Evolutionary conservation across 92 coral and sea anemone species (phyloP), one percentile per base, ranked within the genome.

Genomic region (Pocillopora meandrina): DNA sequence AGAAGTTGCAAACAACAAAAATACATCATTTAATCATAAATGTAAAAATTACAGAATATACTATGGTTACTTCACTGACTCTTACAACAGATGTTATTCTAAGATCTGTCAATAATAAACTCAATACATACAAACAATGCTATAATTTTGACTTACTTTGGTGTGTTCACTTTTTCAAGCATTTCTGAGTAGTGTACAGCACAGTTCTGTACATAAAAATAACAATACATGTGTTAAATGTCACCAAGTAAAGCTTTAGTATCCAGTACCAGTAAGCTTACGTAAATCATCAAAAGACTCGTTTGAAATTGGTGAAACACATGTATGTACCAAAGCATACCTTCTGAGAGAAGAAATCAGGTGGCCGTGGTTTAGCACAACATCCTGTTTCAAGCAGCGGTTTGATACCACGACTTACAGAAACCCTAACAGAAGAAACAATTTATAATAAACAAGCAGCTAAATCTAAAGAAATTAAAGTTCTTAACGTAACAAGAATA

Each of bases 311-410:
- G 16, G 26, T 13, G 3, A 14, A 17, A 13, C 1, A 71, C 42
- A 65, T 35, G 9, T 8, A 15, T 15, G 1, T 65, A 8, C 12
- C 13, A 1, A 23, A 9, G 17, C 8, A 26, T 87, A 96, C 98
- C 98, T 97, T 97, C 73, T 97, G 99, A 1, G 99, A 97, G 69
- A 91, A 97, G 88, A 97, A 95, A 65, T 97, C 99, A 60, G 95
- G 93, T 10, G 98, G 99, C 10, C 97, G 86, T 76, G 75, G 92
- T 60, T 72, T 92, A 12, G 93, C 93, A 92, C 95, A 87, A 61
- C 92, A 87, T 82, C 94, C 98, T 87, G 95, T 87, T 82, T 97
- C 99, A 62, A 92, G 92, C 18, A 95, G 83, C 23, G 99, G 99
- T 75, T 97, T 97, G 12, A 97, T 93, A 10, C 98, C 85, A 61